Conservation (phyloP, 2,797 vertebrate species). For the Microtus obscurus region DNA sequence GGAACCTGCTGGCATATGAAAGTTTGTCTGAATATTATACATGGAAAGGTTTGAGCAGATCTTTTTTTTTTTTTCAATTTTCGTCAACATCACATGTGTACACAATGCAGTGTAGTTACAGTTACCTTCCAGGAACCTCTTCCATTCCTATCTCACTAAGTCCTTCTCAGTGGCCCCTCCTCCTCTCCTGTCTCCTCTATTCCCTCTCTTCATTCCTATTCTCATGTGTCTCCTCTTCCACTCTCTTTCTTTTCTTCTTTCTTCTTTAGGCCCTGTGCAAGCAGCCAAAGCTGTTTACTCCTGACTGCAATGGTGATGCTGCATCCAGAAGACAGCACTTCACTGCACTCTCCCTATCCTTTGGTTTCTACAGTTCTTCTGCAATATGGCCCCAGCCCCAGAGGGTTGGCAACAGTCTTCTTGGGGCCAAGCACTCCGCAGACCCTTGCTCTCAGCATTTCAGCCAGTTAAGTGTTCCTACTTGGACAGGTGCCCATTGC, state of each 20-base stretch:
- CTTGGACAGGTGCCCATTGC: background rate
- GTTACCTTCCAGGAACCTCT: background rate
- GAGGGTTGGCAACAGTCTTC: background rate
- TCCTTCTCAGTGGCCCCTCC: background rate
- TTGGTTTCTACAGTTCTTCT: background rate
- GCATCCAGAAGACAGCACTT: background rate
- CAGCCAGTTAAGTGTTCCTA: background rate
- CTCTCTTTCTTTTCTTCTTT: background rate
- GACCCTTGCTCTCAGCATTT: background rate
- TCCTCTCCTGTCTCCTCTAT: background rate
- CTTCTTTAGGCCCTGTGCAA: background rate
- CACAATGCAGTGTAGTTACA: background rate
- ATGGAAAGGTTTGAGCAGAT: background rate
- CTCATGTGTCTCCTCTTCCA: background rate
- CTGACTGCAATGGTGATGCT: background rate
- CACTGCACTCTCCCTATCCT: background rate
- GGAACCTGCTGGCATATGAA: background rate
- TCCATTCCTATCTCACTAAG: background rate
- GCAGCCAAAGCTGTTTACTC: background rate
- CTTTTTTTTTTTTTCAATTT: background rate
- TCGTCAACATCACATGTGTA: background rate
- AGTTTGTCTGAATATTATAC: slow-evolving; percentile 16
- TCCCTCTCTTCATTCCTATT: no score
- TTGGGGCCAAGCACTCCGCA: background rate
- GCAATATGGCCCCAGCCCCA: background rate